phyloP scores from a whole-genome alignment of 2,888 invertebrate genomes.

The Thelaira solivaga region DNA sequence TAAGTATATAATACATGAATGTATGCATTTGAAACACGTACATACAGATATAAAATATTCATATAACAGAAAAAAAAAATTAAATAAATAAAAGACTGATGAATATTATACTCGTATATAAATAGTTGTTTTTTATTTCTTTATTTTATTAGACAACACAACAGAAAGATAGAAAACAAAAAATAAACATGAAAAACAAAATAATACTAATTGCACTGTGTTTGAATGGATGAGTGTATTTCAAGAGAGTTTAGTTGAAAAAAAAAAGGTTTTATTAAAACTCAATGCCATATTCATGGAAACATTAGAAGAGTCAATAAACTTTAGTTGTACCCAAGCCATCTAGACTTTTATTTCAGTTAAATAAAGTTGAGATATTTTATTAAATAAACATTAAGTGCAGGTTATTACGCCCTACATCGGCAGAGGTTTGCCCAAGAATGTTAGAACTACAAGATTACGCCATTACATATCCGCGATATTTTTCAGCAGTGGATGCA shows the following conservation, averaged over 20 bases:
- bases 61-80: neutral
- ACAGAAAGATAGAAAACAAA: neutral
- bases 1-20: too few species aligned
- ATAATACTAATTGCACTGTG: slow-evolving; percentile 35
- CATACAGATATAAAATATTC: too few species aligned
- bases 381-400: too few species aligned
- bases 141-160: neutral
- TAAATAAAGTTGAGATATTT: neutral
- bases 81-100: neutral
- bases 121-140: too few species aligned
- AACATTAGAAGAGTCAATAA: slow-evolving; percentile 45
- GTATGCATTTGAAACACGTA: too few species aligned
- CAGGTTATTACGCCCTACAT: too few species aligned
- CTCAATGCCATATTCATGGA: slow-evolving; percentile 54
- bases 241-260: neutral
- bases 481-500: too few species aligned
- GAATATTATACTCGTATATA: too few species aligned
- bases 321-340: slow-evolving; percentile 11
- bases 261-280: slow-evolving; percentile 1
- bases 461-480: too few species aligned
- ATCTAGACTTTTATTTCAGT: neutral
- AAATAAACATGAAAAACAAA: slow-evolving; percentile 8
- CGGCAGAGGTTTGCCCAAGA: too few species aligned
- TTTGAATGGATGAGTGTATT: neutral
- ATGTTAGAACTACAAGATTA: too few species aligned